Percentiles rank a stretch among this genome's conserved stretches.
Evolutionary conservation across 2,113 vertebrate genomes (phyloP).

Genomic region (Ageneiosus marmoratus): DNA sequence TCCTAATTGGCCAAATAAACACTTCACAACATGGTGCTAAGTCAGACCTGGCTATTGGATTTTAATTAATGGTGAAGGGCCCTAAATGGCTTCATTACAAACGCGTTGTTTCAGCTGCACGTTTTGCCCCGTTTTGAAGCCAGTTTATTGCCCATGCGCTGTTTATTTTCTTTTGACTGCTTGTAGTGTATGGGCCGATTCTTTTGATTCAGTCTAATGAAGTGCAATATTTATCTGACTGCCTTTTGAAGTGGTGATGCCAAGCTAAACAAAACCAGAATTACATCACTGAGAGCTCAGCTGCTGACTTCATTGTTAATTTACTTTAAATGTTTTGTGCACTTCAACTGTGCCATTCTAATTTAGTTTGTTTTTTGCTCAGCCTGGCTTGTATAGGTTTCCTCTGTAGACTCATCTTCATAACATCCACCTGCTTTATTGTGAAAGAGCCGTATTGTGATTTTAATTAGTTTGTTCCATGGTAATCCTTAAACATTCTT

Average conservation of each 20-base stretch:
- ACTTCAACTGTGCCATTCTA: slow-evolving; percentile 37
- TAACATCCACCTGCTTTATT: slow-evolving; percentile 56
- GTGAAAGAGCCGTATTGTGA: slow-evolving; percentile 47
- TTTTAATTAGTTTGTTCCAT: slow-evolving; percentile 56
- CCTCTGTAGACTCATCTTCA: slow-evolving; percentile 34
- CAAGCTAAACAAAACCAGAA: slow-evolving; percentile 27
- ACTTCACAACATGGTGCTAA: slow-evolving; percentile 79
- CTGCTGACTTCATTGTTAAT: slow-evolving; percentile 48
- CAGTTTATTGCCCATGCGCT: slow-evolving; percentile 63
- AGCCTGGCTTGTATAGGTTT: slow-evolving; percentile 35
- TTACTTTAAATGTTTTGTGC: slow-evolving; percentile 62
- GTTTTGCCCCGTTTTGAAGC: slow-evolving; percentile 61
- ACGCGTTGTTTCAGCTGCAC: slow-evolving; percentile 76
- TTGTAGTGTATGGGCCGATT: slow-evolving; percentile 34
- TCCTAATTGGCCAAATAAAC: slow-evolving; percentile 98
- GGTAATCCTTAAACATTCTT: slow-evolving; percentile 57
- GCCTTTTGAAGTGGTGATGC: slow-evolving; percentile 46
- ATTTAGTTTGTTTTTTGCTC: slow-evolving; percentile 32
- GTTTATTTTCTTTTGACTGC: slow-evolving; percentile 71
- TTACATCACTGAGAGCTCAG: slow-evolving; percentile 22
- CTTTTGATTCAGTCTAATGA: slow-evolving; percentile 54
- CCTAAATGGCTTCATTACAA: slow-evolving; percentile 79
- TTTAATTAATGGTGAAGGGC: slow-evolving; percentile 78
- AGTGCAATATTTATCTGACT: slow-evolving; percentile 58
- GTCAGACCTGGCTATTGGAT: slow-evolving; percentile 78